phyloP scores from a whole-genome alignment of 2,113 vertebrate species.

The Psittacara wagleri region DNA sequence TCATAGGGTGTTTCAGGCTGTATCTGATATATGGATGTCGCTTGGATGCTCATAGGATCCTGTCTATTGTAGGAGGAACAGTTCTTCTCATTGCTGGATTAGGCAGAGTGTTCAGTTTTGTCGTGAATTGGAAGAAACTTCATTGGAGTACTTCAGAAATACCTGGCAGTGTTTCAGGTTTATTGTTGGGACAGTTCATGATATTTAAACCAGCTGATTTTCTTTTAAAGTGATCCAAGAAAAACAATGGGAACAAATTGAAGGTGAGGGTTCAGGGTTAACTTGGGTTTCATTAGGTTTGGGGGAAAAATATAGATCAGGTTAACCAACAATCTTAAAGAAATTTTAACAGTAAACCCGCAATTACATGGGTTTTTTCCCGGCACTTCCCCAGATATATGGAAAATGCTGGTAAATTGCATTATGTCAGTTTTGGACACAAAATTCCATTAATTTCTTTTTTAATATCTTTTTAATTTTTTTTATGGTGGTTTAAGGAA shows the following conservation, averaged over 20 bases:
- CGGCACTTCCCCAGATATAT: neutral
- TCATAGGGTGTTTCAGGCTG: neutral
- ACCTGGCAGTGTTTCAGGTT: neutral
- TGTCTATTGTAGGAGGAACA: neutral
- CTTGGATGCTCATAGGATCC: neutral
- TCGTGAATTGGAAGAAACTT: neutral
- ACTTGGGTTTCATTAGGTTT: neutral
- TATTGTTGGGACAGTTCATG: neutral
- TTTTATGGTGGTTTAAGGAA: neutral
- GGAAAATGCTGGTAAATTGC: neutral
- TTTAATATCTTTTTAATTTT: too few relatives aligned
- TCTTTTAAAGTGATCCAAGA: neutral
- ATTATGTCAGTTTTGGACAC: neutral
- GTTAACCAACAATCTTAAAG: neutral
- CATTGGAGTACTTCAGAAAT: neutral
- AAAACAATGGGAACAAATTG: neutral
- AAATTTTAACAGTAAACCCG: neutral
- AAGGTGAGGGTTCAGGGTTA: neutral
- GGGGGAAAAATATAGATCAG: accelerated
- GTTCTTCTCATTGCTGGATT: accelerated
- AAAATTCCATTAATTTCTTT: neutral
- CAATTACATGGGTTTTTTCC: neutral
- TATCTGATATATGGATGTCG: neutral
- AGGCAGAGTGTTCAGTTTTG: neutral
- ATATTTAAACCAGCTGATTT: neutral